Conservation (phyloP, 1,140 invertebrate species). For the Magallana gigas region DNA sequence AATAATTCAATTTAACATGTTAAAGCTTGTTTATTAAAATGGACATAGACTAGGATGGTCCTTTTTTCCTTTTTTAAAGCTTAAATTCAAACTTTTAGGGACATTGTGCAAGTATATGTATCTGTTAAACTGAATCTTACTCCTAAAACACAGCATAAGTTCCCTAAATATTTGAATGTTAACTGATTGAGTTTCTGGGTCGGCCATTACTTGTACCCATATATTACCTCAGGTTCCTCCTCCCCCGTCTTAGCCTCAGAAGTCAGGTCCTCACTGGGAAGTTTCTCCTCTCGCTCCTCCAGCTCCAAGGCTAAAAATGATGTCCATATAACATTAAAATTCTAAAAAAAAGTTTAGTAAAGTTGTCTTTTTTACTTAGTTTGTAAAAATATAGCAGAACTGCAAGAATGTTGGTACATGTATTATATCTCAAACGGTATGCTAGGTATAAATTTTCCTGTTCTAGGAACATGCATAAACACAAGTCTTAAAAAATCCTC, state of each 20-base stretch:
- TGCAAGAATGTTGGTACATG: no score
- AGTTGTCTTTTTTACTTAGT: not conserved
- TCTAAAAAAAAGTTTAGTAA: not conserved
- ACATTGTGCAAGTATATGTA: no score
- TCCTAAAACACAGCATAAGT: not conserved
- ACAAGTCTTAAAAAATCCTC: no score
- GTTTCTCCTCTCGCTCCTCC: not conserved
- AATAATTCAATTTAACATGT: not conserved
- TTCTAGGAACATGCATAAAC: no score
- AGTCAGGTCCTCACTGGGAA: slow-evolving; percentile 5
- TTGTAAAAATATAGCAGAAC: not conserved
- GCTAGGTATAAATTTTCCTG: no score
- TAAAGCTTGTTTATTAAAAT: no score
- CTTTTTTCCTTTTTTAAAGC: no score
- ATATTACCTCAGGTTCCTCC: slow-evolving; percentile 40
- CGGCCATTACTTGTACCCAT: not conserved
- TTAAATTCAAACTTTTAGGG: no score
- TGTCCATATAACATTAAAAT: no score
- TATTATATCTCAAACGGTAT: no score
- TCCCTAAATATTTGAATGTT: not conserved
- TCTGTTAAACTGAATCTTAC: not conserved
- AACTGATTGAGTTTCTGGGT: not conserved
- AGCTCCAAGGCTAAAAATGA: not conserved
- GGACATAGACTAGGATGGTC: no score
- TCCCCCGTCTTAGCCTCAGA: slow-evolving; percentile 39